Evolutionary conservation across 2,888 invertebrate species (phyloP), one percentile per base, ranked within the genome.

Genomic region (Tenthredo distinguenda): DNA sequence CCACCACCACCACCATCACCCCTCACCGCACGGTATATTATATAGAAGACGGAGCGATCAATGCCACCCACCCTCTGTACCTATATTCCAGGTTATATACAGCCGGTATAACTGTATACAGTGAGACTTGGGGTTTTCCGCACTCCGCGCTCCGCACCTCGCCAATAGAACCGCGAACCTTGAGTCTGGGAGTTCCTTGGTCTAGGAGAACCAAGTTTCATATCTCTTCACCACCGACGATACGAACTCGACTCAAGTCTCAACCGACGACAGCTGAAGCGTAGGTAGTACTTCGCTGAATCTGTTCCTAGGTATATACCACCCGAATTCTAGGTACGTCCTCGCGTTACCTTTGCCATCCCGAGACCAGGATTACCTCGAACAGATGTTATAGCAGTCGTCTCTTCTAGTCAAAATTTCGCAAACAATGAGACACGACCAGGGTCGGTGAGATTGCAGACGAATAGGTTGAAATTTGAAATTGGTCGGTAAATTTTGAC

Each of bases 21-120:
- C 55, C 31, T n/a, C 6, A n/a, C 43, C 62, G 40, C 62, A 62
- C 40, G 81, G 81, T 81, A 62, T 62, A 81, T 77, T 55, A 77
- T 81, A 81, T 62, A 81, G 81, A 81, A 81, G 62, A 81, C 62
- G 58, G 18, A 40, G 62, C 81, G 81, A 81, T 81, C 81, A 81
- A 81, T 81, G 81, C 81, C 81, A 62, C 62, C 81, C 81, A n/a
- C 37, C 31, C 37, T 62, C 62, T 81, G 40, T 81, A 62, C 18
- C 58, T 62, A 40, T 81, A 62, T 81, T 81, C 81, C 81, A 10
- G 55, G 79, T 55, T 15, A 15, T 50, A n/a, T 34, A 7, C 62
- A 21, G 21, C 40, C 18, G 1, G 81, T 81, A 62, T 81, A 58
- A 81, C 81, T 62, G 81, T 81, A 62, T n/a, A 62, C 26, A 6